phyloP scores from a whole-genome alignment of 2,797 vertebrate genomes.

The Platyrinchus mystaceus region DNA sequence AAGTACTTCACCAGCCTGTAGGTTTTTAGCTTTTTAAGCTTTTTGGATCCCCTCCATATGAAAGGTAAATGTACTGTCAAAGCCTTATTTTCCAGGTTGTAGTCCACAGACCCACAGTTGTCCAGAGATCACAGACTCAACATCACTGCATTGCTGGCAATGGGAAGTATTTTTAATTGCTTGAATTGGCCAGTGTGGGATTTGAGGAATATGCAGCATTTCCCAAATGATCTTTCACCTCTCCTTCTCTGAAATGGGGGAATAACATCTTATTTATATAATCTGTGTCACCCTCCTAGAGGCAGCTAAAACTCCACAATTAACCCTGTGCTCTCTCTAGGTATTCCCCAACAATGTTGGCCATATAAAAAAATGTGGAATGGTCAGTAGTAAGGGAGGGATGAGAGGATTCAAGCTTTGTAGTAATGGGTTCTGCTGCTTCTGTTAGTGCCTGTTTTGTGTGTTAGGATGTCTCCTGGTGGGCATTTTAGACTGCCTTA shows the following conservation, averaged over 20 bases:
- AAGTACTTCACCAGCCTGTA: not conserved
- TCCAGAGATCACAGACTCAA: not conserved
- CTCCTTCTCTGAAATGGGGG: not conserved
- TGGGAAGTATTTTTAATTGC: not conserved
- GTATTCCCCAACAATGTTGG: fast-evolving
- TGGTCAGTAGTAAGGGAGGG: not conserved
- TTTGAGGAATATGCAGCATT: not conserved
- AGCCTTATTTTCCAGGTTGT: not conserved
- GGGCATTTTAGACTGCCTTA: not conserved
- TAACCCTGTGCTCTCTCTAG: not conserved
- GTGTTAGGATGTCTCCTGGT: not conserved
- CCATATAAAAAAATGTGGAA: not conserved
- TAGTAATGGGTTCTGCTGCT: fast-evolving
- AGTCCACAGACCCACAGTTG: not conserved
- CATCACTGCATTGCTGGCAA: not conserved
- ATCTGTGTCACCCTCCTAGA: not conserved
- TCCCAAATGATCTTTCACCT: not conserved
- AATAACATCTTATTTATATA: not conserved
- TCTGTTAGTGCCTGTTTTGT: not conserved
- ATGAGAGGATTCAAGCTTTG: not conserved
- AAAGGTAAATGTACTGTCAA: not conserved
- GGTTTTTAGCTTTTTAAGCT: not conserved
- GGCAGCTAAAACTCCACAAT: not conserved
- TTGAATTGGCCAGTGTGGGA: not conserved
- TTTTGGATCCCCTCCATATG: not conserved